These are phyloP conservation scores for Drusus annulatus DNA, from an alignment of 1,140 invertebrate genomes.

Conservation along the genomic window DNA sequence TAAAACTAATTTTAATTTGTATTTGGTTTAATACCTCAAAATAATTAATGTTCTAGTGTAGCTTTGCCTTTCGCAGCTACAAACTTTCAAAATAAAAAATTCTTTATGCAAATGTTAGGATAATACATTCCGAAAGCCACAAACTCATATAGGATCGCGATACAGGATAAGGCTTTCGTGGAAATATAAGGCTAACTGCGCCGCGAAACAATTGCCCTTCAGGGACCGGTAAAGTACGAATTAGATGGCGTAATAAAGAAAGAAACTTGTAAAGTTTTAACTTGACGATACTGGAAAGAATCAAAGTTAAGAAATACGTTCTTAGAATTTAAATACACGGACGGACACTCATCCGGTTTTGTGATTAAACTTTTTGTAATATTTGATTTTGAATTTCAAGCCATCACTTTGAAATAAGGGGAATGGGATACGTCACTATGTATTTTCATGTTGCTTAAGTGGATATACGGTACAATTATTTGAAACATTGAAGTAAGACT, in stretches of 20 bases:
- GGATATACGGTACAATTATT: too few relatives aligned
- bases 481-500: too few relatives aligned
- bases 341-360: too few relatives aligned
- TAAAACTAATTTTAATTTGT: too few relatives aligned
- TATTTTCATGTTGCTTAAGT: too few relatives aligned
- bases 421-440: too few relatives aligned
- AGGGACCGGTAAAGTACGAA: conserved; percentile 29
- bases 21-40: too few relatives aligned
- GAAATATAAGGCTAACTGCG: conserved; percentile 14
- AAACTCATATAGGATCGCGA: neutral
- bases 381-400: too few relatives aligned
- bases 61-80: neutral
- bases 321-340: too few relatives aligned
- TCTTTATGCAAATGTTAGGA: conserved; percentile 14
- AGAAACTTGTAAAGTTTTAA: conserved; percentile 4
- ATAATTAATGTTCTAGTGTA: too few relatives aligned
- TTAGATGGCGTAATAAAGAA: conserved; percentile 1
- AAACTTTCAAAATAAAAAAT: conserved; percentile 11
- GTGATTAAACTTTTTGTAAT: too few relatives aligned
- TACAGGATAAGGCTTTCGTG: neutral
- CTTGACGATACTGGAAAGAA: conserved; percentile 18
- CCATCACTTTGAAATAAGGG: too few relatives aligned
- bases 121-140: conserved; percentile 22
- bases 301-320: neutral
- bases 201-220: conserved; percentile 7